phyloP scores from a whole-genome alignment of 2,888 invertebrate species.

The Oscheius sp. region DNA sequence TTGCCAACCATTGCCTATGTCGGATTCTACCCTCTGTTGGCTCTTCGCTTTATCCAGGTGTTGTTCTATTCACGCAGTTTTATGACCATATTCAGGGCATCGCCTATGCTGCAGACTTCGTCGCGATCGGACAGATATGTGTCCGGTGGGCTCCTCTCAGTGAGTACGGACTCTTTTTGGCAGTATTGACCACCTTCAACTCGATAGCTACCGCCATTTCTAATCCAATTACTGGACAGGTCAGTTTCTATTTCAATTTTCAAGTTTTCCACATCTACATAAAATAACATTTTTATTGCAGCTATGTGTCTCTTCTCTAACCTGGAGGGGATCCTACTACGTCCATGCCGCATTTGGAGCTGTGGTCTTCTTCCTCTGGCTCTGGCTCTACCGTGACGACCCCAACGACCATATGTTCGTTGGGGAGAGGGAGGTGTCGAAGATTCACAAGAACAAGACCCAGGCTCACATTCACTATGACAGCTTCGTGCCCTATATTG shows the following conservation, averaged over 20 bases:
- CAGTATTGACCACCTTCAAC: conserved; percentile 66
- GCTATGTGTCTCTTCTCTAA: conserved; percentile 49
- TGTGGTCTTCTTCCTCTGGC: conserved; percentile 45
- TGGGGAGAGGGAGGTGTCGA: conserved; percentile 45
- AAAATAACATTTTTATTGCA: not conserved
- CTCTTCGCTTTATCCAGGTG: conserved; percentile 55
- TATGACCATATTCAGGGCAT: conserved; percentile 39
- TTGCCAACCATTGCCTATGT: conserved; percentile 50
- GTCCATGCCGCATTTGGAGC: conserved; percentile 44
- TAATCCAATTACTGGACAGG: conserved; percentile 64
- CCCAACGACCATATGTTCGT: conserved; percentile 44
- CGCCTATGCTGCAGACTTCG: conserved; percentile 54
- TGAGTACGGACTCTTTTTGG: conserved; percentile 66
- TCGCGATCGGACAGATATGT: conserved; percentile 57
- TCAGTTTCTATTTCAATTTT: conserved; percentile 27
- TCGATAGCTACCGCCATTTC: conserved; percentile 64
- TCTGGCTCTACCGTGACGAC: conserved; percentile 46
- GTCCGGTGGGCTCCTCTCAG: conserved; percentile 67
- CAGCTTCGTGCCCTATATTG: conserved; percentile 58
- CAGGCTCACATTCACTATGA: conserved; percentile 53
- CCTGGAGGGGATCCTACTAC: conserved; percentile 67
- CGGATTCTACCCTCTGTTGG: conserved; percentile 47
- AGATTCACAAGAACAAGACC: conserved; percentile 60
- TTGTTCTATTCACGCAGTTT: not conserved
- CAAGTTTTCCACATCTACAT: no score